Percentiles rank a stretch among this genome's conserved stretches.
Evolutionary conservation across 2,888 invertebrate genomes (phyloP).

Genomic region (Sphecodes monilicornis): DNA sequence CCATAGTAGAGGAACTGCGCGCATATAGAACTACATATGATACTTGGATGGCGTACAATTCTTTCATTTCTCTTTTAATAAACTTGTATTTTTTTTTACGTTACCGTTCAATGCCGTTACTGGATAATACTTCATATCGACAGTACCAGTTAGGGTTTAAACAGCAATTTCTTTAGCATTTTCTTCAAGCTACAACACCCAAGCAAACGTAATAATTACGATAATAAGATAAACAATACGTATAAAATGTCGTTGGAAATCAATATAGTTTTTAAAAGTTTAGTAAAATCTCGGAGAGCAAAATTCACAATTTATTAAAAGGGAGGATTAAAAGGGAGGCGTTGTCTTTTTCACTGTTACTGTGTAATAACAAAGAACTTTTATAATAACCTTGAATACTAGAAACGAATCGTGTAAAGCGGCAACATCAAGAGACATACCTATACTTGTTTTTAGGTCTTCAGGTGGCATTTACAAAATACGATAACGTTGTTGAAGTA

Average conservation of each 20-base stretch:
- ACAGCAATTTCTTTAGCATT: no score
- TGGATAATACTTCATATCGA: neutral
- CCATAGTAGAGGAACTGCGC: neutral
- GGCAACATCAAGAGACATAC: neutral
- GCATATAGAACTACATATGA: neutral
- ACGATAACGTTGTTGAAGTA: slow-evolving; percentile 77
- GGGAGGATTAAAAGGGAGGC: neutral
- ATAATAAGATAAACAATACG: no score
- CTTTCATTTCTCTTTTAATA: neutral
- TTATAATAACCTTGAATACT: neutral
- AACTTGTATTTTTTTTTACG: neutral
- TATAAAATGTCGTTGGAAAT: no score
- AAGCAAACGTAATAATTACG: no score
- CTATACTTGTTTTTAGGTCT: slow-evolving; percentile 57
- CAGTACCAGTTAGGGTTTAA: neutral
- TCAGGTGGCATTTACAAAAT: slow-evolving; percentile 74
- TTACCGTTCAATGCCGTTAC: neutral
- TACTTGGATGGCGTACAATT: neutral
- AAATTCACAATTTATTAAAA: no score
- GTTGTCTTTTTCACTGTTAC: neutral
- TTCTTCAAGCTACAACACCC: no score
- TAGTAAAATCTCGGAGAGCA: no score
- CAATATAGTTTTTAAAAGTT: no score
- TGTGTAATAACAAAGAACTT: neutral
- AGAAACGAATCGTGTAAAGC: neutral